Evolutionary conservation across 2,888 invertebrate species (phyloP), one percentile per base, ranked within the genome.

Genomic region (Synergus laeviventris): DNA sequence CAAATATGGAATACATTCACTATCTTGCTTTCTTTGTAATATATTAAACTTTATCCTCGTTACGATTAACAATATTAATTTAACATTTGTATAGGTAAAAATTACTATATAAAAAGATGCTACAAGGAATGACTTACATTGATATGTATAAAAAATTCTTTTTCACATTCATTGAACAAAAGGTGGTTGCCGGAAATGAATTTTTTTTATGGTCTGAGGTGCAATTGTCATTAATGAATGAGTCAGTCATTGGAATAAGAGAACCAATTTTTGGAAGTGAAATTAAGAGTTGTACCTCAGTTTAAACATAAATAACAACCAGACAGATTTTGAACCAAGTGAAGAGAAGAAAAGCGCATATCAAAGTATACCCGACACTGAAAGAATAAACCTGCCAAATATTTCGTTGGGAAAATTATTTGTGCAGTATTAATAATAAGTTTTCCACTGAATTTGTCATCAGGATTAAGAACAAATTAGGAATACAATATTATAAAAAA

Each of bases 1-100:
- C 74, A 74, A 74, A 74, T 74, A 74, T 74, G 74, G 74, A 74
- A 74, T 62, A 45, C 38, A n/a, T 54, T 54, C 31, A 38, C 61
- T 62, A 56, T 74, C 61, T 62, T 45, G 16, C 54, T 31, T 62
- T 62, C 66, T 62, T 62, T 36, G 38, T 11, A 62, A 62, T 59
- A 36, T 38, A 45, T 49, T 70, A 70, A 70, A 49, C 66, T 70
- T 70, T 70, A 16, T 24, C 24, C 16, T 66, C 16, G 45, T 70
- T 45, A 70, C 11, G 49, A 45, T 70, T 70, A 70, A 70, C 49
- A 70, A 70, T 70, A 70, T 70, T 70, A 70, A 70, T 70, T 70
- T n/a, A 70, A 70, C 45, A 45, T 45, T 70, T 70, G 64, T 70
- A 31, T 36, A 70, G 66, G 66, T 70, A 70, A 70, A 70, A 49